Base-by-base conservation (phyloP, 2,888 invertebrate species). In the Harpalus rufipes region DNA sequence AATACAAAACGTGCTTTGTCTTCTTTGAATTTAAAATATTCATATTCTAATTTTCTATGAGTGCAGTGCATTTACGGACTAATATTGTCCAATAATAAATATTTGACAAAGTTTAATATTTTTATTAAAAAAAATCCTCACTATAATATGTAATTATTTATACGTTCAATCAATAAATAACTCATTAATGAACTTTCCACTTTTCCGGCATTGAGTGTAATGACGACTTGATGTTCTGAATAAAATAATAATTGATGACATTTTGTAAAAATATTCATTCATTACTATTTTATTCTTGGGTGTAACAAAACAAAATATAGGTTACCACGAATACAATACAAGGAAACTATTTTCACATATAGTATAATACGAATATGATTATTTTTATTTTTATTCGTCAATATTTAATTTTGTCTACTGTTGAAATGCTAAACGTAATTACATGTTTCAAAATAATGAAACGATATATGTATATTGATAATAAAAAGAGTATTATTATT, bases 201-300 rank as follows among this genome's bases (percentile, higher is more conserved):
- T 68, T 68, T 68, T 39, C 39, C 14, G 39, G 68, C 12, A 68
- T 68, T 63, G 21, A 63, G 7, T 68, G 14, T 68, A 68, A 68
- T 68, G 68, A 14, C 32, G 39, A n/a, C 8, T 39, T 39, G 32
- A 68, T 68, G 68, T 25, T 25, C 21, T 18, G 63, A 63, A 63
- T 63, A 63, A 39, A 68, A 68, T 68, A 68, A 68, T 68, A 68
- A 68, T 68, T 68, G 68, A 68, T 68, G 68, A 39, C 25, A 39
- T 39, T 39, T 68, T 68, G 32, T 68, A 68, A 68, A 63, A 68
- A 68, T 68, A 39, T 65, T 65, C 25, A 59, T 68, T 39, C 39
- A 68, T 39, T 68, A 68, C 32, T 68, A 68, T 39, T 68, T 39
- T 14, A 68, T 68, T n/a, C 14, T 59, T 32, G 32, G 32, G 32